Percentiles rank a stretch among this genome's conserved stretches.
Conservation (phyloP, 2,113 vertebrate species). For the Cryptoleucopteryx plumbea region DNA sequence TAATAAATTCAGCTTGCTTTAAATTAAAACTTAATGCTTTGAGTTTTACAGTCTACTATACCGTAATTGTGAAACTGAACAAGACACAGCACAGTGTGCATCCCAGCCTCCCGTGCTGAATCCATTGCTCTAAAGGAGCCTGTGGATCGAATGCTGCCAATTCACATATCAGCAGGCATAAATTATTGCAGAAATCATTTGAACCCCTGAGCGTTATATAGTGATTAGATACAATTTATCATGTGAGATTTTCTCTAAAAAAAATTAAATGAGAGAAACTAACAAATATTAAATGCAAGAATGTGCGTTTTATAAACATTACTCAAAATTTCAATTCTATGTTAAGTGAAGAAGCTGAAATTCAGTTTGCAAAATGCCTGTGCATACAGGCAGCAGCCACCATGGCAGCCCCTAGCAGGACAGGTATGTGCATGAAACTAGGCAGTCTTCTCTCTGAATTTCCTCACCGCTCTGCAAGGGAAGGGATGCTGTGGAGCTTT, state of each 20-base stretch:
- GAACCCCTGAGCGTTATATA: background rate
- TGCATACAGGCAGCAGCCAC: background rate
- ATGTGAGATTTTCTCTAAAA: background rate
- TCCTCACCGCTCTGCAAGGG: background rate
- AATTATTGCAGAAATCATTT: background rate
- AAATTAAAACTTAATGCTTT: background rate
- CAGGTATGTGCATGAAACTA: background rate
- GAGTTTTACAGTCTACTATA: background rate
- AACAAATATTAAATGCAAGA: background rate
- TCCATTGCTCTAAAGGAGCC: background rate
- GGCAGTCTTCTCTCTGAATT: background rate
- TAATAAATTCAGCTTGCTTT: background rate
- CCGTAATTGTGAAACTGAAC: background rate
- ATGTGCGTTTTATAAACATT: background rate
- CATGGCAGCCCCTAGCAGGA: background rate
- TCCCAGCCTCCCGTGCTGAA: background rate
- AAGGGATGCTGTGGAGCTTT: background rate
- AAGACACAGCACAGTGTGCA: background rate
- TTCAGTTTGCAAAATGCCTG: background rate
- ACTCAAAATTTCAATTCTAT: background rate
- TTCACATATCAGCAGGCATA: background rate
- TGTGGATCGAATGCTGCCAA: background rate
- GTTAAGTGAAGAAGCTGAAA: background rate
- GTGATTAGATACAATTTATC: background rate
- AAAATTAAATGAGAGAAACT: background rate